Conservation (phyloP, 2,797 vertebrate genomes). For the Margarornis squamiger region DNA sequence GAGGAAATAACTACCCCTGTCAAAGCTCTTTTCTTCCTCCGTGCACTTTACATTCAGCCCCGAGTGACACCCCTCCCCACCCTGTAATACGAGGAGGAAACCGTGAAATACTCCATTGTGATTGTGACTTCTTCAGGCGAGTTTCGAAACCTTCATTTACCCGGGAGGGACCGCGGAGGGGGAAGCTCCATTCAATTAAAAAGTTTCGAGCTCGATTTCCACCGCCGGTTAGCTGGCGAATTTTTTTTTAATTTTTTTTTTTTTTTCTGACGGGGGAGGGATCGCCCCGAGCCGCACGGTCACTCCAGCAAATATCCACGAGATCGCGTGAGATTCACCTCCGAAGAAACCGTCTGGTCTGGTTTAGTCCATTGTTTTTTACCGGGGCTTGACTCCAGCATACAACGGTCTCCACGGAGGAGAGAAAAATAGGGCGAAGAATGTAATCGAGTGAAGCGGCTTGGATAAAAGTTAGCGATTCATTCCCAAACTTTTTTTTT, state of each 20-base stretch:
- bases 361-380: slow-evolving; percentile 54
- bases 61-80: slow-evolving; percentile 72
- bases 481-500: slow-evolving; percentile 36
- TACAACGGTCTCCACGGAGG: slow-evolving; percentile 58
- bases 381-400: slow-evolving; percentile 42
- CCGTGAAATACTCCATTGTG: slow-evolving; percentile 78
- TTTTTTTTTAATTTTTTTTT: neutral
- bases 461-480: slow-evolving; percentile 55
- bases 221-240: neutral
- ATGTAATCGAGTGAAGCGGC: slow-evolving; percentile 53
- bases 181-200: slow-evolving; percentile 64
- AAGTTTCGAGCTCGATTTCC: slow-evolving; percentile 55
- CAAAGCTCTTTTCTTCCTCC: slow-evolving; percentile 75
- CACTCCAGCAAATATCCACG: slow-evolving; percentile 31
- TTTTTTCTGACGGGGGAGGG: neutral
- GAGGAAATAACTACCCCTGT: slow-evolving; percentile 77
- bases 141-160: slow-evolving; percentile 73
- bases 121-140: slow-evolving; percentile 71
- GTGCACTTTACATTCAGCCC: slow-evolving; percentile 61
- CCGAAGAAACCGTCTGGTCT: slow-evolving; percentile 31
- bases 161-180: slow-evolving; percentile 57
- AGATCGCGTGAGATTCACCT: slow-evolving; percentile 38
- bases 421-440: slow-evolving; percentile 57
- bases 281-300: neutral
- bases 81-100: slow-evolving; percentile 74